Base-by-base conservation (phyloP, 30 jellyfish, hydroid and myxozoan genomes). In the Turritopsis rubra region DNA sequence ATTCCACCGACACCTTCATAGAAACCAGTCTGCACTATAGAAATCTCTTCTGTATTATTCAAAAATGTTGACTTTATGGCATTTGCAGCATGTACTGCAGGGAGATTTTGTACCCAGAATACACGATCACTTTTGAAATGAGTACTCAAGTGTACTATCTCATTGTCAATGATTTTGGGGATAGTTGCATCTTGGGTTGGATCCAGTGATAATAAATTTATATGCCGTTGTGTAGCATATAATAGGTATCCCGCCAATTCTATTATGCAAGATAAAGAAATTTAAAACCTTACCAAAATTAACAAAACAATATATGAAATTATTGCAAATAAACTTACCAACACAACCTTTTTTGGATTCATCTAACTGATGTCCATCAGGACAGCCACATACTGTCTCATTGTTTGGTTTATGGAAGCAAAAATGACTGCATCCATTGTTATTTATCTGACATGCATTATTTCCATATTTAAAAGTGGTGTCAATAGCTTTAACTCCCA, bases 401-500 rank as follows among this genome's bases (percentile, higher is more conserved):
- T 82, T 80, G 31, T 75, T 86, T 26, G 97, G 93, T 65, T 86
- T 65, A 79, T 83, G 85, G 78, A 90, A 83, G 81, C 97, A 90
- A 54, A 90, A 86, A 60, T 90, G 97, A 73, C 95, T 84, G 81
- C 97, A 90, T 4, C 93, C 95, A 18, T 87, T 89, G 71, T 89
- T 89, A 21, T 90, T 85, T 4, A 23, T 52, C 31, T 86, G 88
- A 28, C 97, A 90, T 28, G 87, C 87, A 73, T 90, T 92, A 86
- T 53, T 83, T 13, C 96, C 96, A 53, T 88, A 79, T 0, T 53
- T 29, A 23, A 90, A 86, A 21, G 84, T 81, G 20, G 87, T 82
- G 23, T 88, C 95, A 1, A 85, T 92, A 7, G 98, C 98, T 80
- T 88, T 88, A 28, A 92, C 82, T 1, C 96, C 98, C 96, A 88